Evolutionary conservation across 2,113 vertebrate genomes (phyloP), one percentile per base, ranked within the genome.

Genomic region (Pao palembangensis): DNA sequence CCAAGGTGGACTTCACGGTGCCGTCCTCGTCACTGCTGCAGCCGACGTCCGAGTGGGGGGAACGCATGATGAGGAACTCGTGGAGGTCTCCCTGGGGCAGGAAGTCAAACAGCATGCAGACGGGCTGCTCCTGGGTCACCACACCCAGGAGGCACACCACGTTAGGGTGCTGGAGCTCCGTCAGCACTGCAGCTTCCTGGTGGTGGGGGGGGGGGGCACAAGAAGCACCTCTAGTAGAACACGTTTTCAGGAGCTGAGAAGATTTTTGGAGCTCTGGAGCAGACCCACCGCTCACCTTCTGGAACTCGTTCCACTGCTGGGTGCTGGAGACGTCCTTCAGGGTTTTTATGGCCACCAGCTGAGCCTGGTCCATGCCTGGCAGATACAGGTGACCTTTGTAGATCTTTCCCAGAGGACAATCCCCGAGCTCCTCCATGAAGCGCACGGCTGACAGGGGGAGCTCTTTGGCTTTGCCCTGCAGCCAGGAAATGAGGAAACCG

Each of bases 311-410:
- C 97, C 97, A 99, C 63, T 94, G 95, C 76, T 96, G 95, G 0
- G 91, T 87, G 74, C 89, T 96, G 80, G 94, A 94, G 53, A 91
- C 88, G 78, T 99, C 96, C 78, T 98, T 98, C 3, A 99, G 82
- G 1, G 97, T 99, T 87, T 99, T 99, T 83, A 99, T 98, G 64
- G 96, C 96, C 51, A 98, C 91, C 0, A 98, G 88, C 80, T 99
- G 97, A 1, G 96, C 94, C 13, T 96, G 95, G 67, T 98, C 95
- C 96, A 98, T 98, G 64, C 96, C 96, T 0, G 97, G 97, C 38
- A 98, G 93, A 81, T 98, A 98, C 71, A 99, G 94, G 50, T 98
- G 96, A 17, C 97, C 97, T 75, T 98, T 98, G 87, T 98, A 99
- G 88, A 99, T 94, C 90, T 98, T 99, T 18, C 97, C 95, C 0